phyloP scores from a whole-genome alignment of 2,797 vertebrate species.

The Hypotaenidia okinawae region DNA sequence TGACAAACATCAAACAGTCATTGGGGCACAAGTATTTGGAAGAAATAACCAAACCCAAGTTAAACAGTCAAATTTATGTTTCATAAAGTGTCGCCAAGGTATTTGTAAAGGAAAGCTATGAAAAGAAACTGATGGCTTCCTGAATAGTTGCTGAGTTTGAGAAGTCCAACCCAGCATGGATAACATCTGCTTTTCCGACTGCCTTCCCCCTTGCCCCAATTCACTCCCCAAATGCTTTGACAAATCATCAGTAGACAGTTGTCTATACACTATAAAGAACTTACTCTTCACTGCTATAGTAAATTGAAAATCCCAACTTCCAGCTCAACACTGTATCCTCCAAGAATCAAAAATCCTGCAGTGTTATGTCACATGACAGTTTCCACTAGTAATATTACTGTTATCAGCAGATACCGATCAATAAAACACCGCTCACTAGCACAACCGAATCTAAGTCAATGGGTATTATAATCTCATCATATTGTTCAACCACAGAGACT shows the following conservation, averaged over 20 bases:
- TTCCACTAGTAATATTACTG: background rate
- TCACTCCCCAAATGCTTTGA: background rate
- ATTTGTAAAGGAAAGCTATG: background rate
- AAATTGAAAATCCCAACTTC: background rate
- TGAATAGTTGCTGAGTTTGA: background rate
- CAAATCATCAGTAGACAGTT: background rate
- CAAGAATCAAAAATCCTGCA: background rate
- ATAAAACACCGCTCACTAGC: background rate
- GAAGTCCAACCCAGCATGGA: background rate
- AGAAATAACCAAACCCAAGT: background rate
- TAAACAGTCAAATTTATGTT: background rate
- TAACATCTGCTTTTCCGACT: background rate
- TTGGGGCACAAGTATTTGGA: background rate
- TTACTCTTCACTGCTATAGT: background rate
- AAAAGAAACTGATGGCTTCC: background rate
- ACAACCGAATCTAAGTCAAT: background rate
- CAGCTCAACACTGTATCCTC: background rate
- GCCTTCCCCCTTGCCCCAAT: background rate
- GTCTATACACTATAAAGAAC: background rate
- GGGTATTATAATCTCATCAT: background rate
- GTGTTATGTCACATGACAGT: background rate
- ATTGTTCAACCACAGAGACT: background rate
- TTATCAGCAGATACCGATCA: background rate
- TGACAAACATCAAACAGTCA: background rate
- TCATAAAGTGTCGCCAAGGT: background rate